phyloP scores from a whole-genome alignment of 2,113 vertebrate genomes.

The Geococcyx californianus region DNA sequence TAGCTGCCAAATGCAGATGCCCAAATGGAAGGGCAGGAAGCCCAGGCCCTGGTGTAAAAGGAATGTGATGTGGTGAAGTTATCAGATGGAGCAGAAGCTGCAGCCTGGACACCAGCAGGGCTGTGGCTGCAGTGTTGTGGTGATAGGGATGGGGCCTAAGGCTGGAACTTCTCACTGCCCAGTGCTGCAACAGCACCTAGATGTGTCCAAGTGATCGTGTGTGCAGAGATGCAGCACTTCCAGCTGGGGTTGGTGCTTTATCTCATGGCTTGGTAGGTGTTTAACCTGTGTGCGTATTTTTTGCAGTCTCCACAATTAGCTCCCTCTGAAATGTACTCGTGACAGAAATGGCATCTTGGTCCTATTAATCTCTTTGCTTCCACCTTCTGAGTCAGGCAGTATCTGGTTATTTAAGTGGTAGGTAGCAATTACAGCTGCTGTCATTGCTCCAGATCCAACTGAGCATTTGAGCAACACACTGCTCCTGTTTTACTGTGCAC shows the following conservation, averaged over 20 bases:
- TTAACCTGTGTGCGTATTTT: background rate
- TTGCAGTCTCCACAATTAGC: background rate
- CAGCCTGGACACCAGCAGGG: background rate
- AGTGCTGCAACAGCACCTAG: background rate
- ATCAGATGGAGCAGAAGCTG: background rate
- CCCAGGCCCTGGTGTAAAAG: background rate
- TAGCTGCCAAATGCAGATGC: background rate
- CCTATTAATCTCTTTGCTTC: background rate
- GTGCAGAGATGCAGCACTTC: background rate
- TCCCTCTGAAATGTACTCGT: background rate
- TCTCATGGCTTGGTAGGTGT: background rate
- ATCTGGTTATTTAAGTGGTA: slow-evolving; percentile 44
- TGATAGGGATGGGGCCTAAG: background rate
- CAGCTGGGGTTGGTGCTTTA: background rate
- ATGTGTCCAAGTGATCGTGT: background rate
- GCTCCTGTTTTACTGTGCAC: slow-evolving; percentile 46
- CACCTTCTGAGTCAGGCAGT: background rate
- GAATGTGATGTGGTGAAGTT: background rate
- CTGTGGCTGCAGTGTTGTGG: background rate
- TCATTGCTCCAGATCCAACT: slow-evolving; percentile 26
- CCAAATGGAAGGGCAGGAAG: background rate
- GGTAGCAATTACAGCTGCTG: slow-evolving; percentile 24
- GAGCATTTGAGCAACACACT: slow-evolving; percentile 22
- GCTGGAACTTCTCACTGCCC: background rate
- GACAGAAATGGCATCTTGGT: background rate